Evolutionary conservation across 2,113 vertebrate genomes (phyloP).

Genomic region (Mesembrinibis cayennensis): DNA sequence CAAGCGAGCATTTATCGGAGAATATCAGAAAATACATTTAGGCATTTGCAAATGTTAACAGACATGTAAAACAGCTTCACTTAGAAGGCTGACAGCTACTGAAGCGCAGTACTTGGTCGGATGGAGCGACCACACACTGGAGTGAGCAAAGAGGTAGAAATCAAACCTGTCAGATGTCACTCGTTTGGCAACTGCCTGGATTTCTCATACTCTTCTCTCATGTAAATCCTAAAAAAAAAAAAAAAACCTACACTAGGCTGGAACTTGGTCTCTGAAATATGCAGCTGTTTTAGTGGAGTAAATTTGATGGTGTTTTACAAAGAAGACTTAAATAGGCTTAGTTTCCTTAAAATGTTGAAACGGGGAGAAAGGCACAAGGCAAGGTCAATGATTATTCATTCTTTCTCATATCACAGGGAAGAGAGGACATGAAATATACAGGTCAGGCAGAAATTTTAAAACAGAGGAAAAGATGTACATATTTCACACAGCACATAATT

Average conservation of each 20-base stretch:
- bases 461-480: not conserved
- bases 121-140: not conserved
- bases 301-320: not conserved
- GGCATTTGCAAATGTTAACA: not conserved
- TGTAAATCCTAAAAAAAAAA: not conserved
- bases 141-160: not conserved
- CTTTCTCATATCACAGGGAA: not conserved
- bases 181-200: not conserved
- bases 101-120: not conserved
- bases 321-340: not conserved
- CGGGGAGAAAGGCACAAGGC: not conserved
- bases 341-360: not conserved
- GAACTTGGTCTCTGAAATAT: not conserved
- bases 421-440: not conserved
- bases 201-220: not conserved
- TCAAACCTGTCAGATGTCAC: not conserved
- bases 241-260: not conserved
- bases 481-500: not conserved
- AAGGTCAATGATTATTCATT: not conserved
- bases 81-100: not conserved
- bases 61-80: not conserved
- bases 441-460: not conserved
- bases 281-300: not conserved
- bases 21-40: not conserved
- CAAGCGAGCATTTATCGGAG: accelerated